phyloP scores from a whole-genome alignment of 2,888 invertebrate genomes.

The Eilema griseolum region DNA sequence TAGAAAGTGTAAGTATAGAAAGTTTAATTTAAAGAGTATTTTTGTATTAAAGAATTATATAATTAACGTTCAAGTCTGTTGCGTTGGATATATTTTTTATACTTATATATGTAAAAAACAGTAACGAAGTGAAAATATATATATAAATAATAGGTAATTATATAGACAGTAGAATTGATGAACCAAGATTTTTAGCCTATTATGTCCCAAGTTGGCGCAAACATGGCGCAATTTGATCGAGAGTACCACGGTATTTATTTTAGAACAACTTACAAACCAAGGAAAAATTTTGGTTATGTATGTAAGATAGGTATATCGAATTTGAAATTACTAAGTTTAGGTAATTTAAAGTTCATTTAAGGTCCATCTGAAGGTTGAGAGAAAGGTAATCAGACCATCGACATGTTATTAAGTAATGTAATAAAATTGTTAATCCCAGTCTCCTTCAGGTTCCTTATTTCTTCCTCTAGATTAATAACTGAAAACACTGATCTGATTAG shows the following conservation, averaged over 20 bases:
- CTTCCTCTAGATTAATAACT: no score
- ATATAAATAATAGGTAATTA: neutral
- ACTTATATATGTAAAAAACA: neutral
- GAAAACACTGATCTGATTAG: no score
- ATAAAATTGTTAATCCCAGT: no score
- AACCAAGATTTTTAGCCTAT: neutral
- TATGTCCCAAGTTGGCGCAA: neutral
- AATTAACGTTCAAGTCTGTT: conserved; percentile 12
- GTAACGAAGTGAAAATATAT: conserved; percentile 3
- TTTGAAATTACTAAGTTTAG: no score
- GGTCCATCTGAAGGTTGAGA: neutral
- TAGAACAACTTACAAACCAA: no score
- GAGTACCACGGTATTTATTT: no score
- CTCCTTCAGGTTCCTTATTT: no score
- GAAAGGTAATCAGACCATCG: neutral
- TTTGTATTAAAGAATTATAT: conserved; percentile 2
- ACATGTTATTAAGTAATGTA: neutral
- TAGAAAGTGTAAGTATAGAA: conserved; percentile 17
- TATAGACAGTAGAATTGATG: neutral
- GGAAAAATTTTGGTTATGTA: no score
- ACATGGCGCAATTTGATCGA: neutral
- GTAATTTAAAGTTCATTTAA: no score
- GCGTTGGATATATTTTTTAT: conserved; percentile 3
- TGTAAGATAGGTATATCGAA: no score
- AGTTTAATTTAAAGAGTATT: conserved; percentile 10